Evolutionary conservation across 2,113 vertebrate genomes (phyloP).

Genomic region (Australoheros scitulus): DNA sequence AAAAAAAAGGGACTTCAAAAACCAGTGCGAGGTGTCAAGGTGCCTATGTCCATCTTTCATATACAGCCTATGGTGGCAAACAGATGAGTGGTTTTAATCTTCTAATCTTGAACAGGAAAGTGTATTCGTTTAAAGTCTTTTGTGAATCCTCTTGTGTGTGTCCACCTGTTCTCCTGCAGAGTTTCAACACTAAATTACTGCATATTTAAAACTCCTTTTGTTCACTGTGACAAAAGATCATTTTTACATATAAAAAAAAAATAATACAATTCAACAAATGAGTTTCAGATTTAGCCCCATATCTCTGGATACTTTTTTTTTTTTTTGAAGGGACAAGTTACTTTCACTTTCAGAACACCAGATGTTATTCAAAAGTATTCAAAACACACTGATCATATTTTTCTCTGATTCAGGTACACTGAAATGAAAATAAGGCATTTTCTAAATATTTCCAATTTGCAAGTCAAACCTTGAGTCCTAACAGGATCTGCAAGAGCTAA

Average conservation of each 20-base stretch:
- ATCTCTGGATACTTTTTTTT: background rate
- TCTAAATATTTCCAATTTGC: constrained; percentile 27
- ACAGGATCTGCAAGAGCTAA: background rate
- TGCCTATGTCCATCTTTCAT: background rate
- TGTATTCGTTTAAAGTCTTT: background rate
- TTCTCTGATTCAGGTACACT: constrained; percentile 34
- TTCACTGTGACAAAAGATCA: constrained; percentile 57
- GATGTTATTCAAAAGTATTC: constrained; percentile 12
- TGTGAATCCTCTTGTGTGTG: constrained; percentile 28
- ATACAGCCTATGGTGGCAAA: background rate
- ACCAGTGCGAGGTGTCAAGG: background rate
- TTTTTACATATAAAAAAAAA: constrained; percentile 24
- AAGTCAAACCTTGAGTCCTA: background rate
- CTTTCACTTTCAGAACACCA: constrained; percentile 37
- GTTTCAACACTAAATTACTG: constrained; percentile 70
- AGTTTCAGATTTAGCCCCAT: constrained; percentile 42
- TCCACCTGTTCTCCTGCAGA: constrained; percentile 31
- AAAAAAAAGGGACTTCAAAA: background rate
- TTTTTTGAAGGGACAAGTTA: constrained; percentile 2
- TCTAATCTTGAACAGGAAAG: background rate
- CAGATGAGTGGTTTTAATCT: background rate
- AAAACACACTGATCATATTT: constrained; percentile 9
- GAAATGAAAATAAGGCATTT: constrained; percentile 61
- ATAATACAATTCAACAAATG: constrained; percentile 23
- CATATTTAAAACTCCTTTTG: constrained; percentile 69